Conservation (phyloP, 2,797 vertebrate genomes). For the Hirundo rustica region DNA sequence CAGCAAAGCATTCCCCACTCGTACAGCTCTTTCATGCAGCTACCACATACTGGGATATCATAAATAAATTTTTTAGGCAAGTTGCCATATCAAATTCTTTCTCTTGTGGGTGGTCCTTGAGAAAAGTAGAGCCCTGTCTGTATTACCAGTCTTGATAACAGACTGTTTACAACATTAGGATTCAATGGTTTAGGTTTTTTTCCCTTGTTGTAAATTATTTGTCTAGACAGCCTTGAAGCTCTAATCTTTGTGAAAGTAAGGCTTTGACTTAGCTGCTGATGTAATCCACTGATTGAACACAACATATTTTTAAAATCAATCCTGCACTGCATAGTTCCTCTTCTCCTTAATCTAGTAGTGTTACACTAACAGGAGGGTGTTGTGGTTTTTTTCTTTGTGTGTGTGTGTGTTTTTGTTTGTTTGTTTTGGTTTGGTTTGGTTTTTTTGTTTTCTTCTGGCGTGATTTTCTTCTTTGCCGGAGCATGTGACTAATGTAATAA, state of each 20-base stretch:
- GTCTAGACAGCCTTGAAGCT: slow-evolving; percentile 32
- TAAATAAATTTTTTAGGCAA: slow-evolving; percentile 34
- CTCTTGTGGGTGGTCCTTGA: slow-evolving; percentile 28
- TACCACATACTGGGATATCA: neutral
- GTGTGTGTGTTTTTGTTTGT: no score
- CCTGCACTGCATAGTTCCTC: neutral
- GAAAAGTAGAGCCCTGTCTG: slow-evolving; percentile 20
- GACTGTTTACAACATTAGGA: slow-evolving; percentile 25
- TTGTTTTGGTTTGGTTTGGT: no score
- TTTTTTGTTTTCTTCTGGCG: neutral
- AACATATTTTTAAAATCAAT: neutral
- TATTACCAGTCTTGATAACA: slow-evolving; percentile 32
- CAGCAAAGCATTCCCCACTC: neutral
- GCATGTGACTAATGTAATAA: neutral
- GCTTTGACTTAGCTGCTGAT: neutral
- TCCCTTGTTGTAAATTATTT: slow-evolving; percentile 15
- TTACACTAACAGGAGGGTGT: neutral
- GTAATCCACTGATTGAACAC: neutral
- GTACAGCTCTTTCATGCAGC: neutral
- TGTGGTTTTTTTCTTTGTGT: no score
- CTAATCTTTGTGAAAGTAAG: neutral
- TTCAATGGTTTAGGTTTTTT: neutral
- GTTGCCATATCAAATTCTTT: slow-evolving; percentile 43
- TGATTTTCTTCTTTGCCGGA: neutral
- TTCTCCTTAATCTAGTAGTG: neutral